Evolutionary conservation across 2,113 vertebrate species (phyloP).

Genomic region (Poecile atricapillus): DNA sequence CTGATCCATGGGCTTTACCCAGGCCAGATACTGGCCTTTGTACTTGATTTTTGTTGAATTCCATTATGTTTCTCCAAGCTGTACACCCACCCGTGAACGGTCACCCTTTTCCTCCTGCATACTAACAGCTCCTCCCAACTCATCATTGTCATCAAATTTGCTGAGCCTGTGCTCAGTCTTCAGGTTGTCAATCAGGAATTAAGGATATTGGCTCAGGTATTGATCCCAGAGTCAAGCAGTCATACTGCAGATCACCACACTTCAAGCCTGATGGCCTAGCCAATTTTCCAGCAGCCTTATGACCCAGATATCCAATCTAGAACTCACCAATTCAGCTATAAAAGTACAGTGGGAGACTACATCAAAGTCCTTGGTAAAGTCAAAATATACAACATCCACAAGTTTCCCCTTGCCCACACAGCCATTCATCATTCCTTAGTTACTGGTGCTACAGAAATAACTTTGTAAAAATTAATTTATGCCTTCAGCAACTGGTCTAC

Average conservation of each 20-base stretch:
- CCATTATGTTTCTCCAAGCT: neutral
- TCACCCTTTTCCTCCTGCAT: neutral
- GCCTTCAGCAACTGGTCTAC: neutral
- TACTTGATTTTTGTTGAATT: neutral
- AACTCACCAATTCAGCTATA: neutral
- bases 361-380: neutral
- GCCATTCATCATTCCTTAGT: neutral
- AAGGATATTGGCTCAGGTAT: neutral
- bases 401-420: neutral
- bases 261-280: neutral
- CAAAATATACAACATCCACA: neutral
- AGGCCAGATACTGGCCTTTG: neutral
- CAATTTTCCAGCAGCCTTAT: neutral
- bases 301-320: neutral
- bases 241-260: neutral
- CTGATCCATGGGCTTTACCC: neutral
- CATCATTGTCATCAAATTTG: neutral
- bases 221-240: neutral
- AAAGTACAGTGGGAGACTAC: neutral
- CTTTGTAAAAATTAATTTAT: neutral
- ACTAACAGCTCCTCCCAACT: neutral
- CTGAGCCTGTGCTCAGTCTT: neutral
- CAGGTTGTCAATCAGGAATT: neutral
- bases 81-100: accelerated
- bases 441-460: neutral